These are phyloP conservation scores for Myotis planiceps DNA, from an alignment of 2,797 vertebrate genomes.

Conservation along the genomic window DNA sequence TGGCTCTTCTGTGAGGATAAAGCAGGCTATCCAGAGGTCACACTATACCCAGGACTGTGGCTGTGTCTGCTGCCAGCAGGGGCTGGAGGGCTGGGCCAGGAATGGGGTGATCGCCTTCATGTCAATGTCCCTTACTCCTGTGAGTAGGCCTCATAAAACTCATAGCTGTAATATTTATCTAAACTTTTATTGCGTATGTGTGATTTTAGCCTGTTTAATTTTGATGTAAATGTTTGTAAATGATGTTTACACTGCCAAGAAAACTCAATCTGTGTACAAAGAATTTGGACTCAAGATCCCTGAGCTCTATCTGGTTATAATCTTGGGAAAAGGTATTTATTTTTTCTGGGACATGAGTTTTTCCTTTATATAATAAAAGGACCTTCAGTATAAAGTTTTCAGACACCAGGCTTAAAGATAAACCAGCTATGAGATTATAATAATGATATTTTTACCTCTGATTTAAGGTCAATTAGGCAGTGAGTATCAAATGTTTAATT, in stretches of 20 bases:
- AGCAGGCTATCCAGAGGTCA: too few relatives aligned
- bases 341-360: background rate
- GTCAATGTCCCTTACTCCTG: background rate
- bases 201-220: background rate
- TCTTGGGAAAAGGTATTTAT: background rate
- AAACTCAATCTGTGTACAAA: background rate
- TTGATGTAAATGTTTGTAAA: background rate
- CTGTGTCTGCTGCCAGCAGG: background rate
- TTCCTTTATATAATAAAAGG: background rate
- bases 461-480: background rate
- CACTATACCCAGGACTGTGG: too few relatives aligned
- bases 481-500: background rate
- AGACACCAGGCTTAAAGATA: background rate
- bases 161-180: background rate
- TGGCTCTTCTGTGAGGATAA: background rate
- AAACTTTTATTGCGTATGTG: background rate
- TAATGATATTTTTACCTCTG: background rate
- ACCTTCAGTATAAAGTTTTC: background rate
- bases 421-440: background rate
- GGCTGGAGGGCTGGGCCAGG: background rate
- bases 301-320: background rate
- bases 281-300: background rate
- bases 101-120: background rate
- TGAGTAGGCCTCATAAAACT: background rate
- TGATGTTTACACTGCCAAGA: background rate